phyloP scores from a whole-genome alignment of 64 coral and sea anemone species.

The Pocillopora damicornis region DNA sequence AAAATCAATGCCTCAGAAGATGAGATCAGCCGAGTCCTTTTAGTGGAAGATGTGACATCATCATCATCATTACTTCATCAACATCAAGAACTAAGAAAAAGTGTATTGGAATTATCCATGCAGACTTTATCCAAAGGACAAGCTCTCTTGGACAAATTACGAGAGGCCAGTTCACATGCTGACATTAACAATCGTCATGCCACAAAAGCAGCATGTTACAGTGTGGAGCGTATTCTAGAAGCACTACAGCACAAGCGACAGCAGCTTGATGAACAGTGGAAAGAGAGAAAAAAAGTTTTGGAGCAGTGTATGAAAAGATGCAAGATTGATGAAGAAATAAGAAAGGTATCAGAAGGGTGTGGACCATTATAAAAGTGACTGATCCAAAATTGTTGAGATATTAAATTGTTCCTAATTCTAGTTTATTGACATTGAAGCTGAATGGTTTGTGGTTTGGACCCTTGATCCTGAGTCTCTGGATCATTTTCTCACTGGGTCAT shows the following conservation, averaged over 20 bases:
- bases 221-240: slow-evolving; percentile 86
- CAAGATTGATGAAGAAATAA: slow-evolving; percentile 89
- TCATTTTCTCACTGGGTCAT: no score
- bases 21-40: slow-evolving; percentile 78
- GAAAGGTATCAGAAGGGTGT: slow-evolving; percentile 36
- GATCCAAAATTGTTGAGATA: no score
- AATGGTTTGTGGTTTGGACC: no score
- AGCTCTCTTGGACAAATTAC: slow-evolving; percentile 78
- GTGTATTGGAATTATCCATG: slow-evolving; percentile 94
- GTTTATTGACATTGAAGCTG: neutral
- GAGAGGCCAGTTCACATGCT: slow-evolving; percentile 85
- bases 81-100: slow-evolving; percentile 89
- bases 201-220: slow-evolving; percentile 89
- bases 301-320: slow-evolving; percentile 95
- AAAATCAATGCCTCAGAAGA: slow-evolving; percentile 77
- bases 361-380: no score
- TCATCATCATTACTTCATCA: slow-evolving; percentile 87
- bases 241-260: slow-evolving; percentile 68
- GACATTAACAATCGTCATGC: slow-evolving; percentile 97
- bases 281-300: slow-evolving; percentile 72
- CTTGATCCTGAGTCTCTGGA: no score
- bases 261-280: slow-evolving; percentile 90
- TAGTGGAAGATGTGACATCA: slow-evolving; percentile 84
- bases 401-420: neutral
- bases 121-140: slow-evolving; percentile 97